These are phyloP conservation scores for Mamestra configurata DNA, from an alignment of 1,140 invertebrate species.

Conservation along the genomic window DNA sequence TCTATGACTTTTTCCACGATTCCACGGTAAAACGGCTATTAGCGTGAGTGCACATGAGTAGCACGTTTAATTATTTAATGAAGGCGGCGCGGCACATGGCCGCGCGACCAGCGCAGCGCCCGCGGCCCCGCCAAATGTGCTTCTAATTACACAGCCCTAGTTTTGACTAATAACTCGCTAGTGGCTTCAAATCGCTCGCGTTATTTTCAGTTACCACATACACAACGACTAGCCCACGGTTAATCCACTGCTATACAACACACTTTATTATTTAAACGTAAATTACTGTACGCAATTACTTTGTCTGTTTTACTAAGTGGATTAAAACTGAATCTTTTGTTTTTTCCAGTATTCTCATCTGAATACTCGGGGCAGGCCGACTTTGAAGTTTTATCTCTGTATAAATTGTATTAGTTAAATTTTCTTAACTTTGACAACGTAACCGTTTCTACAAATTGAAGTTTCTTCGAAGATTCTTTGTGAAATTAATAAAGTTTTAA, in stretches of 20 bases:
- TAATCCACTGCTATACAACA: background rate
- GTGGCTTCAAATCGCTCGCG: slow-evolving; percentile 53
- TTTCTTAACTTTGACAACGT: slow-evolving; percentile 72
- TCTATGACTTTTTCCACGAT: slow-evolving; percentile 58
- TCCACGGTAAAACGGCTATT: slow-evolving; percentile 57
- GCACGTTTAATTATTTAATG: slow-evolving; percentile 75
- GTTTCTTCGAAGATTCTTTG: slow-evolving; percentile 77
- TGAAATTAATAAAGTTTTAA: slow-evolving; percentile 87
- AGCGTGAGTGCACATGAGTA: slow-evolving; percentile 57
- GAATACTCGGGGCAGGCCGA: slow-evolving; percentile 50
- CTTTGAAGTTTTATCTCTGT: slow-evolving; percentile 65
- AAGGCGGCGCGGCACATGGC: slow-evolving; percentile 64
- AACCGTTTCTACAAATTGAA: slow-evolving; percentile 76
- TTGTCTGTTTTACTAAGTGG: slow-evolving; percentile 20
- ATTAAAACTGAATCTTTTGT: slow-evolving; percentile 50
- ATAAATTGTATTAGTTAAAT: slow-evolving; percentile 80
- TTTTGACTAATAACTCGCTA: slow-evolving; percentile 74
- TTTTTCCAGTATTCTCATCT: slow-evolving; percentile 39
- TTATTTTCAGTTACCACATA: slow-evolving; percentile 51
- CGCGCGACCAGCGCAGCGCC: slow-evolving; percentile 41
- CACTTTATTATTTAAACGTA: slow-evolving; percentile 30
- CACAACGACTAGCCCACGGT: slow-evolving; percentile 5
- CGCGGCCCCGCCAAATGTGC: slow-evolving; percentile 69
- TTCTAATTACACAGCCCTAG: slow-evolving; percentile 78
- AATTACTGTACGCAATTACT: slow-evolving; percentile 33